Evolutionary conservation across 37 sponge, comb jelly and placozoan genomes (phyloP), one percentile per base, ranked within the genome.

Genomic region (Hexactinellida sp.): DNA sequence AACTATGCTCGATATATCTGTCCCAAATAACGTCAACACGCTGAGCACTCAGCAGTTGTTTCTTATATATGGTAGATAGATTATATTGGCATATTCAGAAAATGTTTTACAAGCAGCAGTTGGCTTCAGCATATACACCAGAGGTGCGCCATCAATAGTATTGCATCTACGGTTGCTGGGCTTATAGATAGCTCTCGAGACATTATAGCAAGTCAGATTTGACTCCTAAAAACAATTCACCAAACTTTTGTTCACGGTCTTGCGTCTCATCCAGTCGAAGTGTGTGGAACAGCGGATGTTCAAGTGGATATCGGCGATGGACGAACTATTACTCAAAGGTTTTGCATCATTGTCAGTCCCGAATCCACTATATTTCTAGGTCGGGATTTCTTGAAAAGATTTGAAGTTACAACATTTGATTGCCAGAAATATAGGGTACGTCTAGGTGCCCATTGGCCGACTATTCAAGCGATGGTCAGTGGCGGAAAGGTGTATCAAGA

Each of bases 21-120:
- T 82, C 87, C 87, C 87, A 87, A 35, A 82, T 83, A n/a, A 86
- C 24, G 28, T 86, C 87, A 32, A 86, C 39, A 36, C 87, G 37
- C 38, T 36, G n/a, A n/a, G 51, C 82, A 76, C 7, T 63, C 39
- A 0, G 36, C 21, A 87, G 38, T 39, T 87, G 83, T 30, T 21
- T 35, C 21, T 38, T 28, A 38, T 24, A 39, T 84, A 38, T 30
- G 30, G 84, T 32, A 83, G 37, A 51, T 36, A 83, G 10, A 83
- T 37, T 36, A 10, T 9, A 19, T 83, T 37, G 13, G 37, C 84
- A 83, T 83, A 83, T 9, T 83, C 84, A 9, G 10, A 36, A 36
- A 83, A 83, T 24, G 84, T 83, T 83, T 37, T 83, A 3, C n/a
- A n/a, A 54, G 84, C 85, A 16, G 54, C 41, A 10, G 54, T 54